phyloP scores from a whole-genome alignment of 2,888 invertebrate species.

The Pachymerium ferrugineum region DNA sequence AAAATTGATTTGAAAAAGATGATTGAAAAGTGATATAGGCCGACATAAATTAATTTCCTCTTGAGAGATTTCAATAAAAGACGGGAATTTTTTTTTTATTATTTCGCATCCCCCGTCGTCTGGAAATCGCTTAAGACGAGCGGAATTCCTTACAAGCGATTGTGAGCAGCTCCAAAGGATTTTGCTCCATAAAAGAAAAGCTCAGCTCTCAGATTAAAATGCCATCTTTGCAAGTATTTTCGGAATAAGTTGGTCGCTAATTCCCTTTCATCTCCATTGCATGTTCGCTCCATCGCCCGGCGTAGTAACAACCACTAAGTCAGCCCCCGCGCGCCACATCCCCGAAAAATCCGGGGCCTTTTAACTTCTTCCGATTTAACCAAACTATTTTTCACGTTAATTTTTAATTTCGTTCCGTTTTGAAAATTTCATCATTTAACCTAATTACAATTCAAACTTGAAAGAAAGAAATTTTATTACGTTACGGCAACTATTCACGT shows the following conservation, averaged over 20 bases:
- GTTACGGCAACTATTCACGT: too few species aligned
- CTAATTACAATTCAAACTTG: too few species aligned
- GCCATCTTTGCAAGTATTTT: slow-evolving; percentile 32
- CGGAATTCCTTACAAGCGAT: slow-evolving; percentile 13
- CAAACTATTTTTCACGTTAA: too few species aligned
- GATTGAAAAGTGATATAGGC: too few species aligned
- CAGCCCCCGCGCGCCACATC: background rate
- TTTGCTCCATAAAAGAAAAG: slow-evolving; percentile 29
- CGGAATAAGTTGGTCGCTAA: slow-evolving; percentile 32
- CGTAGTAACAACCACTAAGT: slow-evolving; percentile 29
- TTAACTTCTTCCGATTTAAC: background rate
- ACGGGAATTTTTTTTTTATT: background rate
- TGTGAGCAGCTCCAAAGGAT: slow-evolving; percentile 24
- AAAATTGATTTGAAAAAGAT: too few species aligned
- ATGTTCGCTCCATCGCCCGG: slow-evolving; percentile 26
- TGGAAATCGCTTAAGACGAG: slow-evolving; percentile 8
- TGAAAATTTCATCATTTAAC: too few species aligned
- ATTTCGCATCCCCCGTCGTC: background rate
- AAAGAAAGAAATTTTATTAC: too few species aligned
- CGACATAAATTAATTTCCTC: too few species aligned
- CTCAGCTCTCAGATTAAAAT: slow-evolving; percentile 28
- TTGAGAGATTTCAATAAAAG: too few species aligned
- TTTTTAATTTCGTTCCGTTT: too few species aligned
- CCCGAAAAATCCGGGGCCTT: background rate
- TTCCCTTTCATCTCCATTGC: slow-evolving; percentile 32